Base-by-base conservation (phyloP, 2,797 vertebrate genomes). In the Anguilla pacifica region DNA sequence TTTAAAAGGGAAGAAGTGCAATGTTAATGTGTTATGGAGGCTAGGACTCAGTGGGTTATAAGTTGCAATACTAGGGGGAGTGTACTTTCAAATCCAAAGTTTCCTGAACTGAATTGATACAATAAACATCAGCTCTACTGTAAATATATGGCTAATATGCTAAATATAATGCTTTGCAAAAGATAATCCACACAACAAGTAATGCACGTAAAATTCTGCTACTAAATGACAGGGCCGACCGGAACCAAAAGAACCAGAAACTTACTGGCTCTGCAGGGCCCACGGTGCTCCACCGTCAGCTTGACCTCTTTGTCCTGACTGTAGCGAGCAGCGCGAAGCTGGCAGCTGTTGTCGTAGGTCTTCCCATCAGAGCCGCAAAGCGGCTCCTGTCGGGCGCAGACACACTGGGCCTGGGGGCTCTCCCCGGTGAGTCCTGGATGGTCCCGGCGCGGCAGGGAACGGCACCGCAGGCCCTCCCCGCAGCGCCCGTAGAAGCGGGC, bases 261-360 rank as follows among this genome's bases (percentile, higher is more conserved):
- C 93, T 94, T 61, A 94, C 93, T 91, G 87, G 92, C 87, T 87
- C 87, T 88, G 90, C 93, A 94, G 11, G 92, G 91, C 84, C 93
- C 93, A 0, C 87, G 86, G 51, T 94, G 93, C 0, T 88, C 86
- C 74, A 92, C 28, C 0, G 25, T 89, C 17, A 93, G 86, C n/a
- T 77, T 85, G 53, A 86, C 85, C 53, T 85, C 88, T 31, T 88
- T 88, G 55, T 84, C 87, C 57, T 74, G 83, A 43, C 72, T 89
- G 51, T 83, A 86, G 53, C 91, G 91, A 59, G 91, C 90, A 0
- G 70, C 92, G 57, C 89, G 90, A 5, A 94, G 61, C 57, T 93
- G 92, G 87, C 92, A 94, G 13, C 90, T 53, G 51, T 93, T 93
- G 57, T 90, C 90, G 72, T 93, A 94, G 6, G 93, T 94, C 85